Evolutionary conservation across 2,888 invertebrate species (phyloP).

Genomic region (Slavum lentiscoides): DNA sequence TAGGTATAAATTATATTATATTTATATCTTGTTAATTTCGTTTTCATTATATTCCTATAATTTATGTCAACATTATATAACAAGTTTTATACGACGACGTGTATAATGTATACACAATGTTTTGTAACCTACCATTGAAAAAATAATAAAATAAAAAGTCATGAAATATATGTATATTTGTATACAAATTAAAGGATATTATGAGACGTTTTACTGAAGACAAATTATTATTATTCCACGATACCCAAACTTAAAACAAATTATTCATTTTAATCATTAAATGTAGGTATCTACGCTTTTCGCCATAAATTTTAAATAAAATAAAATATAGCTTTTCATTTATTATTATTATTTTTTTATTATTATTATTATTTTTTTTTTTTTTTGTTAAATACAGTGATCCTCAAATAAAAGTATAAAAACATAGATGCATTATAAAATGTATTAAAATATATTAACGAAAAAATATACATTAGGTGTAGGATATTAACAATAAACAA

Average conservation of each 20-base stretch:
- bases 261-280: slow-evolving; percentile 6
- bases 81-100: background rate
- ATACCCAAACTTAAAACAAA: background rate
- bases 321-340: background rate
- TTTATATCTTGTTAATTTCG: no score
- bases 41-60: no score
- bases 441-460: no score
- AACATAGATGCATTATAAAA: no score
- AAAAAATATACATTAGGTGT: no score
- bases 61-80: background rate
- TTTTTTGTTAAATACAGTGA: no score
- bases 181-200: background rate
- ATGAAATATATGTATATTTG: background rate
- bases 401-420: no score
- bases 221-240: background rate
- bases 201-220: background rate
- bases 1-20: no score
- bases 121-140: background rate
- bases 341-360: no score
- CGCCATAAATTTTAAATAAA: background rate
- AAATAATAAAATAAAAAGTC: no score
- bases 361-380: no score
- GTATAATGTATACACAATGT: background rate
- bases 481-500: no score
- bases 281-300: background rate